Conservation (phyloP, 1,140 invertebrate species). For the Chrysopa pallens region DNA sequence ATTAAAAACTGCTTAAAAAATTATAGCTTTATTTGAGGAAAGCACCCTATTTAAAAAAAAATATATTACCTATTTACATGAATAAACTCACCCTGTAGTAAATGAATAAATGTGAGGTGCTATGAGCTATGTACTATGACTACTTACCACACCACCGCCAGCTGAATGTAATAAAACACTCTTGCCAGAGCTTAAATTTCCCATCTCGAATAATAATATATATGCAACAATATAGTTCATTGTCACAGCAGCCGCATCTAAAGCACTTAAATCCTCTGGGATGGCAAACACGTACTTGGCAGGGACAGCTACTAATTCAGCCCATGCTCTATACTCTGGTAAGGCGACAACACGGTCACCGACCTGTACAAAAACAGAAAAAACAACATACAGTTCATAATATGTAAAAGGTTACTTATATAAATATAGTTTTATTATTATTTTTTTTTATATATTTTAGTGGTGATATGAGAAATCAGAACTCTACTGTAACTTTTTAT, state of each 20-base stretch:
- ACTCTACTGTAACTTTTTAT: too few relatives aligned
- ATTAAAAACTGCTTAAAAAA: too few relatives aligned
- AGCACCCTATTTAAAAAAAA: too few relatives aligned
- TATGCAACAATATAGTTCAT: constrained; percentile 78
- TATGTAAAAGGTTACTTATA: neutral
- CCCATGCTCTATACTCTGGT: constrained; percentile 69
- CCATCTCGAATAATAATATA: constrained; percentile 70
- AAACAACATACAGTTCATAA: constrained; percentile 3
- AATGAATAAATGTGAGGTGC: too few relatives aligned
- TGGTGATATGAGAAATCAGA: too few relatives aligned
- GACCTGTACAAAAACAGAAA: constrained; percentile 33
- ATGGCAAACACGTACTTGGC: constrained; percentile 62
- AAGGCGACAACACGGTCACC: constrained; percentile 73
- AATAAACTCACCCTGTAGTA: too few relatives aligned
- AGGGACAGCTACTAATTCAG: constrained; percentile 62
- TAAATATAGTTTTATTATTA: too few relatives aligned
- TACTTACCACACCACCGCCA: constrained; percentile 75
- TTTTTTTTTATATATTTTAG: too few relatives aligned
- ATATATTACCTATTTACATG: too few relatives aligned
- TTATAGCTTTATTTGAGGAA: too few relatives aligned
- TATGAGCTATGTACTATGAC: neutral
- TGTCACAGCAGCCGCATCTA: constrained; percentile 65
- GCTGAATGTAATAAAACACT: constrained; percentile 69
- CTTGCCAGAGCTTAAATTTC: constrained; percentile 55
- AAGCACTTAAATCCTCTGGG: constrained; percentile 53